phyloP scores from a whole-genome alignment of 1,140 invertebrate species.

The Gonioctena quinquepunctata region DNA sequence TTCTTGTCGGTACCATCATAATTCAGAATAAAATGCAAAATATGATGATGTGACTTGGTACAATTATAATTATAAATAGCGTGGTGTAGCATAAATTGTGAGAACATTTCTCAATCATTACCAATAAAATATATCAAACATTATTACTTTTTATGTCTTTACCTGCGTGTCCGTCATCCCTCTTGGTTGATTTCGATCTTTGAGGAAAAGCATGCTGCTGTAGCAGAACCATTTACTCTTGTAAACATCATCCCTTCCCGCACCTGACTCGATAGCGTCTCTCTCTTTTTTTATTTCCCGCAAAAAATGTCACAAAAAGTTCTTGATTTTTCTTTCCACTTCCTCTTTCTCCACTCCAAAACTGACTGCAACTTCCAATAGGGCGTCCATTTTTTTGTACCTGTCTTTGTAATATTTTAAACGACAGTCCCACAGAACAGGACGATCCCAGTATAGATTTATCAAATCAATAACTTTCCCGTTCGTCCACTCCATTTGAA shows the following conservation, averaged over 20 bases:
- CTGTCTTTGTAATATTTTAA: slow-evolving; percentile 15
- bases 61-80: no score
- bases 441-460: slow-evolving; percentile 9
- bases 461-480: slow-evolving; percentile 1
- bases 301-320: slow-evolving; percentile 15
- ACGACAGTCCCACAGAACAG: slow-evolving; percentile 18
- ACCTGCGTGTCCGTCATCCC: background rate
- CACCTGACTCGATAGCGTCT: background rate
- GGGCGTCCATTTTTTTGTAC: slow-evolving; percentile 15
- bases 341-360: slow-evolving; percentile 18
- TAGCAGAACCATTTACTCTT: background rate
- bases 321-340: slow-evolving; percentile 24
- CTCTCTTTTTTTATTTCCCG: slow-evolving; percentile 22
- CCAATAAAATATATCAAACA: no score
- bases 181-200: background rate
- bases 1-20: no score
- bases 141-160: no score
- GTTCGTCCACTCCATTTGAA: background rate
- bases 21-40: no score
- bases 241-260: background rate
- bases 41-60: no score
- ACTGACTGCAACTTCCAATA: slow-evolving; percentile 13
- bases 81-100: no score
- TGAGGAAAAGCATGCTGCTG: background rate
- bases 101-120: no score